These are phyloP conservation scores for Clytia hemisphaerica DNA, from an alignment of 30 jellyfish, hydroid and myxozoan genomes.

Conservation along the genomic window DNA sequence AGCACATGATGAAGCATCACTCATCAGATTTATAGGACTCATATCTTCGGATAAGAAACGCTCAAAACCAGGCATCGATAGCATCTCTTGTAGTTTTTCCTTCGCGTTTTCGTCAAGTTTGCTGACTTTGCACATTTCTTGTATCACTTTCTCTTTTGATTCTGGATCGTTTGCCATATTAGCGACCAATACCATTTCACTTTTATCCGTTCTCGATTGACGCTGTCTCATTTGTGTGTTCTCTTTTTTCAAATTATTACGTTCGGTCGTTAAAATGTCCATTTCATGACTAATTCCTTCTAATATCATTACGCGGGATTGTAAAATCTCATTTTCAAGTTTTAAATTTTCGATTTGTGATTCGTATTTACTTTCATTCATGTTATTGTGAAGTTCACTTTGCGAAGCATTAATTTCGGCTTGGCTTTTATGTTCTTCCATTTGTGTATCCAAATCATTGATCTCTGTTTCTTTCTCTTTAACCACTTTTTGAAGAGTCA, in stretches of 20 bases:
- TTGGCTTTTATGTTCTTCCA: background rate
- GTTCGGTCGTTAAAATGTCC: background rate
- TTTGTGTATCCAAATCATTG: background rate
- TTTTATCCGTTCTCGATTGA: too few relatives aligned
- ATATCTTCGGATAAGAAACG: too few relatives aligned
- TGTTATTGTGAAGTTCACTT: background rate
- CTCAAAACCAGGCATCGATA: too few relatives aligned
- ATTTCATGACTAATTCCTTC: conserved; percentile 17
- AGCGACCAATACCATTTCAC: too few relatives aligned
- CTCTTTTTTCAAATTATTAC: background rate
- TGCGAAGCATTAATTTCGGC: background rate
- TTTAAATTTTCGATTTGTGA: background rate
- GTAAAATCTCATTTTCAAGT: conserved; percentile 5
- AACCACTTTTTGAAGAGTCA: background rate
- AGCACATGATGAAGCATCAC: too few relatives aligned
- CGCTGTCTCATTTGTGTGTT: background rate
- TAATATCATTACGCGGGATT: conserved; percentile 5
- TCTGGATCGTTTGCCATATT: too few relatives aligned
- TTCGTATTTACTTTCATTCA: background rate
- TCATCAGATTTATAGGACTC: too few relatives aligned
- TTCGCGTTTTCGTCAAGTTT: too few relatives aligned
- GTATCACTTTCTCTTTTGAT: too few relatives aligned
- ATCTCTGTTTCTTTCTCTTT: background rate
- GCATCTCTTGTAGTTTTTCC: too few relatives aligned
- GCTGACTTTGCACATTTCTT: too few relatives aligned